Evolutionary conservation across 2,797 vertebrate genomes (phyloP), one percentile per base, ranked within the genome.

Genomic region (Semotilus atromaculatus): DNA sequence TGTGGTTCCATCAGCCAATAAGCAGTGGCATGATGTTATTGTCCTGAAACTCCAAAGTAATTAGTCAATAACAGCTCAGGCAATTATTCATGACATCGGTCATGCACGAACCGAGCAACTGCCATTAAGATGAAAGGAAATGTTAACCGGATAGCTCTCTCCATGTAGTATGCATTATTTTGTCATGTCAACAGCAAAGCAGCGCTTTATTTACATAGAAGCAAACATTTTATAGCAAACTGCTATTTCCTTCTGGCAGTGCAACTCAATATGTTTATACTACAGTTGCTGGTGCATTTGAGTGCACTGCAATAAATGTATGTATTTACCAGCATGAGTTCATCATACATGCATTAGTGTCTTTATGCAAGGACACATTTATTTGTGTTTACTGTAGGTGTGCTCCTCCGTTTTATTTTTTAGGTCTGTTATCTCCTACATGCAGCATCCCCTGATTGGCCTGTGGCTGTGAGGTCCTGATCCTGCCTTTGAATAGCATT

Each of bases 401-500:
- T 0, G 2, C 43, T 62, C 4, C 13, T 43, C 14, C 16, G 0
- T 68, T 55, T 26, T 43, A 66, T 70, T 34, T 64, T 64, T 64
- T 18, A 31, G 64, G 36, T 43, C 75, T 66, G 80, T 88, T 89
- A 89, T 90, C 84, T 87, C 48, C 43, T 16, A 51, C 29, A 48
- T 58, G 70, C 87, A 90, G 89, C 38, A 34, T 76, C 55, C 58
- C 34, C 62, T 36, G 80, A 83, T 89, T 85, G 73, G 75, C 71
- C 29, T 8, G 40, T 36, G 83, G 78, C 51, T 87, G 73, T 81
- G 80, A 82, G 88, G 84, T 87, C 85, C 89, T 91, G 92, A 90
- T 92, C 89, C 91, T 77, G 86, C 80, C 86, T 94, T 92, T 92
- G 92, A 94, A 95, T 94, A 93, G 87, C 90, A 94, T 94, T 95